phyloP scores from a whole-genome alignment of 2,797 vertebrate genomes.

The Limnodromus scolopaceus region DNA sequence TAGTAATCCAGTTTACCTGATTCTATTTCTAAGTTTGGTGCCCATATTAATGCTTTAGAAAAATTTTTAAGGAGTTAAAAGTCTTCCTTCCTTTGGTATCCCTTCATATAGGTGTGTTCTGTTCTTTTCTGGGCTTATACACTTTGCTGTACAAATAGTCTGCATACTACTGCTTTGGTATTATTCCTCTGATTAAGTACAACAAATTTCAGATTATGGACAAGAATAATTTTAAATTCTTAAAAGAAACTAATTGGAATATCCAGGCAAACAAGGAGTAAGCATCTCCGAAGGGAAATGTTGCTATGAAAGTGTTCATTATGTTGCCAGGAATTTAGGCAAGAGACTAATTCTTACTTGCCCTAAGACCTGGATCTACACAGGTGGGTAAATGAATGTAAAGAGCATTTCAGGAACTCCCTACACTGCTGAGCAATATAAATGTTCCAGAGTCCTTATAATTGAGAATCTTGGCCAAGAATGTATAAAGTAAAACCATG shows the following conservation, averaged over 20 bases:
- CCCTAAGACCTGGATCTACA: neutral
- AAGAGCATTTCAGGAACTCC: neutral
- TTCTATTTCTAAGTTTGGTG: neutral
- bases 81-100: neutral
- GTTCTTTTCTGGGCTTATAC: neutral
- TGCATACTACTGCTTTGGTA: neutral
- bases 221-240: neutral
- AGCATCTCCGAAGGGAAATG: neutral
- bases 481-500: neutral
- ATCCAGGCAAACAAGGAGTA: neutral
- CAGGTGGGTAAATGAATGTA: neutral
- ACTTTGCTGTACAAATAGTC: neutral
- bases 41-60: neutral
- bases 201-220: neutral
- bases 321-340: neutral
- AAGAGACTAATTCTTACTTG: neutral
- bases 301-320: neutral
- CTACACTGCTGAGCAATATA: neutral
- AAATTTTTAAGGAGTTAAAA: neutral
- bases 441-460: neutral
- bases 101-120: neutral
- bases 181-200: neutral
- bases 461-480: neutral
- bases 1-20: neutral
- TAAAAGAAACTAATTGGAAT: neutral